Percentiles rank a stretch among this genome's conserved stretches.
Evolutionary conservation across 2,113 vertebrate species (phyloP).

Genomic region (Xiphorhynchus elegans): DNA sequence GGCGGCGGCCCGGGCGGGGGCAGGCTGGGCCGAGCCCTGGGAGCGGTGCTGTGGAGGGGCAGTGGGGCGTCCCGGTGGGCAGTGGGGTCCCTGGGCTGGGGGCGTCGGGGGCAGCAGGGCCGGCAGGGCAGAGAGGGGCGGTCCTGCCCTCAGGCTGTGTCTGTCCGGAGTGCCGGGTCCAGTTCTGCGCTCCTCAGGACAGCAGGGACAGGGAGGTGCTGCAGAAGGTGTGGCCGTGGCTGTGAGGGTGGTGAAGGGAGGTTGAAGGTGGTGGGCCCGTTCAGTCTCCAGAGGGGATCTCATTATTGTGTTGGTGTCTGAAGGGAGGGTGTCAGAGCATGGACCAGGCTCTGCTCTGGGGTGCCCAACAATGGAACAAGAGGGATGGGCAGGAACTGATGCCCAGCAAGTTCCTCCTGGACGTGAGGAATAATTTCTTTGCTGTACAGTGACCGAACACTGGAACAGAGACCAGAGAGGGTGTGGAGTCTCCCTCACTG

Average conservation of each 20-base stretch:
- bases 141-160: too few species aligned
- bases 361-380: background rate
- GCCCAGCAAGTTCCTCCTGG: background rate
- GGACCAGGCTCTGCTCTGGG: background rate
- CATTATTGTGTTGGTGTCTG: background rate
- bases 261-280: background rate
- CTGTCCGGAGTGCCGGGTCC: too few species aligned
- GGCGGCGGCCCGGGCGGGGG: too few species aligned
- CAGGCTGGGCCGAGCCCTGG: too few species aligned
- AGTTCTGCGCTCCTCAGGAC: too few species aligned
- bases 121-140: too few species aligned
- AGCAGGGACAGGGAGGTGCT: too few species aligned
- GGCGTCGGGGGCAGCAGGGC: too few species aligned
- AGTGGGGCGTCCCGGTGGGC: too few species aligned
- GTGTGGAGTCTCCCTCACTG: background rate
- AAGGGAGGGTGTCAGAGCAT: background rate
- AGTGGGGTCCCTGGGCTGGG: too few species aligned
- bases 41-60: too few species aligned
- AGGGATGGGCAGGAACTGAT: background rate
- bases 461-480: background rate
- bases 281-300: background rate
- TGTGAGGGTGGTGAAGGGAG: background rate
- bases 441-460: background rate
- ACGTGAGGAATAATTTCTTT: rapidly evolving
- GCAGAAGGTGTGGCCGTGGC: too few species aligned